phyloP scores from a whole-genome alignment of 2,797 vertebrate species.

The Calcarius lapponicus region DNA sequence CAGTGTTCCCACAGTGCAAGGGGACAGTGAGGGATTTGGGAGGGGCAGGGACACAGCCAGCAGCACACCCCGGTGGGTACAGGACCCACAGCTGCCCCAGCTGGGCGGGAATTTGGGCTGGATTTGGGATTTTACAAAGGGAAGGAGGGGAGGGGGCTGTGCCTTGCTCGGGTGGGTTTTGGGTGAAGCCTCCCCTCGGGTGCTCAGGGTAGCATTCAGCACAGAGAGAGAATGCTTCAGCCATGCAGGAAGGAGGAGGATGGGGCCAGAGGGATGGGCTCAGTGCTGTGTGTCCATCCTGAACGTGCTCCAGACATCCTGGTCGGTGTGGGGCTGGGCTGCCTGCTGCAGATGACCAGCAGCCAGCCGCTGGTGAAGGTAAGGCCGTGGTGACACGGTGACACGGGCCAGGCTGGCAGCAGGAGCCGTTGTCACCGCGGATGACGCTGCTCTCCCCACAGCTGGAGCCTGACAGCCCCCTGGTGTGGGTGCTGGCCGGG shows the following conservation, averaged over 20 bases:
- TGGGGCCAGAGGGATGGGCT: accelerated
- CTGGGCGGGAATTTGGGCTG: accelerated
- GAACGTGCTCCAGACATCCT: constrained; percentile 87
- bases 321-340: constrained; percentile 92
- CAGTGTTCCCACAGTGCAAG: accelerated
- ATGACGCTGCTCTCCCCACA: constrained; percentile 17
- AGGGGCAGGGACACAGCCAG: not conserved
- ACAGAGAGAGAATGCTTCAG: not conserved
- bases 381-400: not conserved
- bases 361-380: constrained; percentile 81
- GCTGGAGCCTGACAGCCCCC: constrained; percentile 85
- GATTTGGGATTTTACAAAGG: not conserved
- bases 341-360: constrained; percentile 83
- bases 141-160: not conserved
- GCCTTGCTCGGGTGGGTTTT: accelerated
- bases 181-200: not conserved
- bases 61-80: not conserved
- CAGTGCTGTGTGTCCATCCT: constrained; percentile 41
- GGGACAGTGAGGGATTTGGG: not conserved
- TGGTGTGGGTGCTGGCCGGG: constrained; percentile 90
- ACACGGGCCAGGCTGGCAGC: not conserved
- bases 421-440: accelerated
- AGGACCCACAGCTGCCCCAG: not conserved
- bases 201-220: not conserved
- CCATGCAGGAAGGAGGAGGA: not conserved